Evolutionary conservation across 2,888 invertebrate species (phyloP).

Genomic region (Acanthococcus lagerstroemiae): DNA sequence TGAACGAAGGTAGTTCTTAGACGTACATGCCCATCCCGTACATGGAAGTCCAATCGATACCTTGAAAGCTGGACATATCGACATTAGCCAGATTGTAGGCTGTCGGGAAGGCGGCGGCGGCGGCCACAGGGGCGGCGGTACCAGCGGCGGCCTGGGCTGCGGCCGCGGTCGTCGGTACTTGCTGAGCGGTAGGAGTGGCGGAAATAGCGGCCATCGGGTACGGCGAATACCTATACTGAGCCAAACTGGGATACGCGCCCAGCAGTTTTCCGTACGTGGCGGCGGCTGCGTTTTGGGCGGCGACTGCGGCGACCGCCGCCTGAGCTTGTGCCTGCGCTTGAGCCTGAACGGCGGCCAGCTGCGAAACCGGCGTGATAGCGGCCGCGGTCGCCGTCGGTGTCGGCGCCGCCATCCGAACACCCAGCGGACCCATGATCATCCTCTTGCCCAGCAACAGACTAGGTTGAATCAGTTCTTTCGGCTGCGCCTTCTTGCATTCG

Average conservation of each 20-base stretch:
- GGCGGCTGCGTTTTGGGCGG: conserved; percentile 51
- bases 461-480: conserved; percentile 74
- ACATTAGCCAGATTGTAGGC: conserved; percentile 77
- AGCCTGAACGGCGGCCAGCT: conserved; percentile 45
- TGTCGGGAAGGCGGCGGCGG: conserved; percentile 55
- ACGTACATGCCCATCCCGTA: conserved; percentile 91
- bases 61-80: conserved; percentile 86
- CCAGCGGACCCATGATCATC: conserved; percentile 60
- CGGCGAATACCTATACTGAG: conserved; percentile 53
- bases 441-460: conserved; percentile 57
- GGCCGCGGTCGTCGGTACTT: conserved; percentile 45
- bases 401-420: conserved; percentile 55
- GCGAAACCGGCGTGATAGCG: conserved; percentile 39
- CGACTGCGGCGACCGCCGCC: conserved; percentile 46
- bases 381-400: conserved; percentile 44
- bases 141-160: conserved; percentile 47
- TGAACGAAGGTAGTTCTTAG: not conserved
- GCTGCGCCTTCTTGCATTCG: conserved; percentile 86
- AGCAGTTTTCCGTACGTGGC: conserved; percentile 59
- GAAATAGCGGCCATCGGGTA: conserved; percentile 48
- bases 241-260: conserved; percentile 51
- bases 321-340: conserved; percentile 44
- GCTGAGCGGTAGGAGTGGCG: conserved; percentile 48
- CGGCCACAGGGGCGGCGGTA: conserved; percentile 44
- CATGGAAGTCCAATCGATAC: conserved; percentile 83